Evolutionary conservation across 2,888 invertebrate genomes (phyloP), one percentile per base, ranked within the genome.

Genomic region (Merodon equestris): DNA sequence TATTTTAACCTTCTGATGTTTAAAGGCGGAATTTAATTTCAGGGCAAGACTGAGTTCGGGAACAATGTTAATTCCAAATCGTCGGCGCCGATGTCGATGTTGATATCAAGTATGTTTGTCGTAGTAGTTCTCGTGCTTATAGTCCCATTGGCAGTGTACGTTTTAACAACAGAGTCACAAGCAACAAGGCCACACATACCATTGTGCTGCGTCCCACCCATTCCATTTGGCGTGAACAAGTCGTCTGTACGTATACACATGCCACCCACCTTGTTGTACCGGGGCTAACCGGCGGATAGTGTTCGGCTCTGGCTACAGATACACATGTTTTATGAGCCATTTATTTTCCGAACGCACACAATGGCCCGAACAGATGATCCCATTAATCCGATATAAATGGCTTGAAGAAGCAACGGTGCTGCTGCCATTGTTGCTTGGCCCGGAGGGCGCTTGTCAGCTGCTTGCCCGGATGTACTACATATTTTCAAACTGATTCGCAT

Each of bases 281-380:
- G 27, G 27, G 7, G 27, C 27, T 27, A 27, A 27, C 27, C 27
- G 27, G 27, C 34, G 17, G 19, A 48, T 54, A 73, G 47, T 66
- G 56, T 40, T 34, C 10, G 45, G 40, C 53, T 72, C 50, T 27
- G 36, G 48, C 60, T 56, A 56, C 13, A 73, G 50, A 56, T 58
- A 75, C 75, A 75, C 58, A 71, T 84, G 83, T 83, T 85, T 83
- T 84, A 85, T 84, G 84, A 85, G 84, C 85, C 85, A 86, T 85
- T 85, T 86, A 85, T 85, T 86, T 85, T 85, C 70, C 58, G 66
- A 82, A 81, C 75, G 75, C 72, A 77, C 68, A 75, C 84, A 84
- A 85, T 85, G 83, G 82, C 64, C 70, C 42, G 18, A 64, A 44
- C 75, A 71, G 70, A 76, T 76, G 70, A 70, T 64, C 64, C 75